Conservation (phyloP, 92 coral and sea anemone genomes). For the Epizoanthus ramosus region DNA sequence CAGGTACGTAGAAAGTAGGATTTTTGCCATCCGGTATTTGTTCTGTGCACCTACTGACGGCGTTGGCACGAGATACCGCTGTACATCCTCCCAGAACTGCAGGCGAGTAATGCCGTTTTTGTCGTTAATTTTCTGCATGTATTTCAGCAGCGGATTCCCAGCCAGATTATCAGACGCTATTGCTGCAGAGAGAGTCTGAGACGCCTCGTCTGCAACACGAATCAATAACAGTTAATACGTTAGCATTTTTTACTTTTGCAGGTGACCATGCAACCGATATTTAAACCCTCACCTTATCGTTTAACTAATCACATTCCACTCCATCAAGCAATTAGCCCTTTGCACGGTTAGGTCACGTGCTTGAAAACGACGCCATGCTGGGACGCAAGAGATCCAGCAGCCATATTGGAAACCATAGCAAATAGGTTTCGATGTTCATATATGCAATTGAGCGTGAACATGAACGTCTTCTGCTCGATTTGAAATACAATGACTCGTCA, state of each 20-base stretch:
- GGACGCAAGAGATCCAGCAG: no score
- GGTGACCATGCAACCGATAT: neutral
- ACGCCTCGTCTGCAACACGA: neutral
- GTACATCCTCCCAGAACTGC: constrained; percentile 94
- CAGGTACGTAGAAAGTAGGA: constrained; percentile 72
- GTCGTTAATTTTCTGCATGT: constrained; percentile 60
- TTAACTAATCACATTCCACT: no score
- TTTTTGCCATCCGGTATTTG: constrained; percentile 81
- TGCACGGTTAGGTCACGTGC: no score
- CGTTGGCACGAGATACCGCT: constrained; percentile 73
- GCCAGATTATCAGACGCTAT: constrained; percentile 76
- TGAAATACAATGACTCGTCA: no score
- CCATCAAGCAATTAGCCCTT: no score
- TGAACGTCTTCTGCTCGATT: no score
- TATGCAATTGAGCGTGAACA: no score
- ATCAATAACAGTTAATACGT: neutral
- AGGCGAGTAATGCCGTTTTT: constrained; percentile 60
- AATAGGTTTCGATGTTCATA: no score
- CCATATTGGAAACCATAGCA: no score
- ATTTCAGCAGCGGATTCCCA: constrained; percentile 80
- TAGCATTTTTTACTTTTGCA: no score
- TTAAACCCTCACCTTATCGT: neutral
- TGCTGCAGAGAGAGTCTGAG: constrained; percentile 24
- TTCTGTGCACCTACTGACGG: constrained; percentile 57
- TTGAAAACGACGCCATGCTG: no score